These are phyloP conservation scores for Latrodectus geometricus DNA, from an alignment of 1,140 invertebrate genomes.

Conservation along the genomic window DNA sequence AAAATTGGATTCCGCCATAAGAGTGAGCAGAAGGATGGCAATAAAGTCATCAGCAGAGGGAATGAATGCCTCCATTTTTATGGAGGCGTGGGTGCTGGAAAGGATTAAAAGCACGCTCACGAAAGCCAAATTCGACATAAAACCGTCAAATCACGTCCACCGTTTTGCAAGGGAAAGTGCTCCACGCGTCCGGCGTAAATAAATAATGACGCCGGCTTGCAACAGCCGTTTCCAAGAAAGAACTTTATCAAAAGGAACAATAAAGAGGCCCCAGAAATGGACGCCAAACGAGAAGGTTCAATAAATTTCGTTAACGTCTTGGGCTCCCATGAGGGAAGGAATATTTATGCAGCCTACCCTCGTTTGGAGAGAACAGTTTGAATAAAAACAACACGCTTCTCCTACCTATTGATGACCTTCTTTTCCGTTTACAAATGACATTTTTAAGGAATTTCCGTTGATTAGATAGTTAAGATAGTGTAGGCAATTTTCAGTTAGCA, in stretches of 20 bases:
- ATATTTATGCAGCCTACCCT: too few relatives aligned
- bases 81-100: not conserved
- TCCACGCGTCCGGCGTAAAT: slow-evolving; percentile 17
- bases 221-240: not conserved
- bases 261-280: not conserved
- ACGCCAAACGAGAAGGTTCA: not conserved
- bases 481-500: too few relatives aligned
- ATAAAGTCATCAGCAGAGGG: slow-evolving; percentile 26
- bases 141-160: slow-evolving; percentile 40
- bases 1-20: too few relatives aligned
- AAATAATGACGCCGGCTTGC: slow-evolving; percentile 14
- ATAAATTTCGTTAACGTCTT: not conserved
- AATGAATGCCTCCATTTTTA: slow-evolving; percentile 31
- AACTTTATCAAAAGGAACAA: not conserved
- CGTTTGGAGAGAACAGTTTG: too few relatives aligned
- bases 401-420: too few relatives aligned
- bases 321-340: not conserved
- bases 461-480: too few relatives aligned
- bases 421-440: too few relatives aligned
- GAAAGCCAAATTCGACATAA: slow-evolving; percentile 12
- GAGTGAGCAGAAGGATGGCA: not conserved
- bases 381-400: too few relatives aligned
- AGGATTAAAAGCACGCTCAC: not conserved
- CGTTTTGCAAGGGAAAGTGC: slow-evolving; percentile 31
- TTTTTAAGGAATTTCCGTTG: too few relatives aligned